These are phyloP conservation scores for Phaedon cochleariae DNA, from an alignment of 2,888 invertebrate species.

Conservation along the genomic window DNA sequence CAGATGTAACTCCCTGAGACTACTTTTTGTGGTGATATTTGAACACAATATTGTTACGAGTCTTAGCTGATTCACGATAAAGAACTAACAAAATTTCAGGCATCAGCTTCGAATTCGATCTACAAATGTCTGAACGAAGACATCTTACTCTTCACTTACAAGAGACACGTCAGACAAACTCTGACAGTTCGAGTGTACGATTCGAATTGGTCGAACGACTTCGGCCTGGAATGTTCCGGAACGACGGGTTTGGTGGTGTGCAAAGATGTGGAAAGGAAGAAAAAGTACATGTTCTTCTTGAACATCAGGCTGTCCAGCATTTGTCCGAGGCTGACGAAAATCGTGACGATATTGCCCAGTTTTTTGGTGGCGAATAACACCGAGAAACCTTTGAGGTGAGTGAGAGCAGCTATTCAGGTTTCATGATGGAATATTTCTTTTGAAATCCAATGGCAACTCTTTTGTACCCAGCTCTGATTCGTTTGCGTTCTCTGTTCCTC, in stretches of 20 bases:
- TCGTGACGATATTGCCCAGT: constrained; percentile 81
- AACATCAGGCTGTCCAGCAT: constrained; percentile 74
- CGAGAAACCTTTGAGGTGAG: constrained; percentile 62
- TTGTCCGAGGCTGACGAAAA: constrained; percentile 78
- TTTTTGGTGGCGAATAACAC: constrained; percentile 81
- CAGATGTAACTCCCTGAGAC: too few species aligned
- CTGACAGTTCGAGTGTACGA: constrained; percentile 69
- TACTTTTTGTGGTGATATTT: too few species aligned
- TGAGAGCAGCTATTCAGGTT: too few species aligned
- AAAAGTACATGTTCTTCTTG: constrained; percentile 77
- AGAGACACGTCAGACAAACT: constrained; percentile 64
- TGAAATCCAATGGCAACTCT: not conserved
- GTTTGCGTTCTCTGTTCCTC: too few species aligned
- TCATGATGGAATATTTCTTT: not conserved
- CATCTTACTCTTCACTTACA: constrained; percentile 75
- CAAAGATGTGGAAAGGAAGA: constrained; percentile 74
- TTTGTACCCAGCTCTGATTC: too few species aligned
- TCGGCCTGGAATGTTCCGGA: constrained; percentile 74
- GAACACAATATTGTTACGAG: constrained; percentile 1
- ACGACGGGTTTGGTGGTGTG: constrained; percentile 80
- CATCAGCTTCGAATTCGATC: constrained; percentile 69
- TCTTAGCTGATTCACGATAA: not conserved
- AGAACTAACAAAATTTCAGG: constrained; percentile 59
- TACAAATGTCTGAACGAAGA: constrained; percentile 68
- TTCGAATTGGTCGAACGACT: constrained; percentile 72